Percentiles rank a stretch among this genome's conserved stretches.
These are phyloP conservation scores for Octonoba sinensis DNA, from an alignment of 2,888 invertebrate genomes.

Conservation along the genomic window DNA sequence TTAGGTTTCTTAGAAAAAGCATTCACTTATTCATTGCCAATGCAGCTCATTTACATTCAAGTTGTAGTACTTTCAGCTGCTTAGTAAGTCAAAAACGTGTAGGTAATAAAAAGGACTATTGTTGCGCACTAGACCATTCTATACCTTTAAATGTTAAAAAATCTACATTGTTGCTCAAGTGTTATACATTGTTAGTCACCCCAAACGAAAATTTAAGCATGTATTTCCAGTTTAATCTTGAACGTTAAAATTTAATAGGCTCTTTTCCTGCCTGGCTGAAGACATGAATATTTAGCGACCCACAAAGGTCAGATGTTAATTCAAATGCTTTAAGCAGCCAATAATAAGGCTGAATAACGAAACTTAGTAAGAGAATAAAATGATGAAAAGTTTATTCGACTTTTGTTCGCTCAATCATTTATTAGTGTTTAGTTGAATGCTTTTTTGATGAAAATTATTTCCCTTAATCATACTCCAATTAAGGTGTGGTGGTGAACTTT, in stretches of 20 bases:
- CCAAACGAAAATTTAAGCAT: constrained; percentile 19
- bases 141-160: too few relatives aligned
- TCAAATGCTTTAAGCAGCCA: too few relatives aligned
- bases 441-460: too few relatives aligned
- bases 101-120: constrained; percentile 25
- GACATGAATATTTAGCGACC: too few relatives aligned
- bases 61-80: constrained; percentile 5
- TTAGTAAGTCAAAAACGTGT: not conserved
- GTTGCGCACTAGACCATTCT: constrained; percentile 25
- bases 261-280: constrained; percentile 5
- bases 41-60: constrained; percentile 24
- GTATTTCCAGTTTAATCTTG: constrained; percentile 25
- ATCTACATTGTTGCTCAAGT: constrained; percentile 15
- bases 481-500: too few relatives aligned
- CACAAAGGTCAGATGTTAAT: too few relatives aligned
- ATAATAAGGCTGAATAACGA: too few relatives aligned
- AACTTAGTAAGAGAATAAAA: too few relatives aligned
- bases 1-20: too few relatives aligned
- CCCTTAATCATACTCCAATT: too few relatives aligned
- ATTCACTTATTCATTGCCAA: too few relatives aligned
- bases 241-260: constrained; percentile 23
- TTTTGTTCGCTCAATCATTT: not conserved
- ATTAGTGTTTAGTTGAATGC: not conserved
- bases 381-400: not conserved
- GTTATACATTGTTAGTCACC: constrained; percentile 34